These are phyloP conservation scores for Ondatra zibethicus DNA, from an alignment of 2,113 vertebrate species.

Conservation along the genomic window DNA sequence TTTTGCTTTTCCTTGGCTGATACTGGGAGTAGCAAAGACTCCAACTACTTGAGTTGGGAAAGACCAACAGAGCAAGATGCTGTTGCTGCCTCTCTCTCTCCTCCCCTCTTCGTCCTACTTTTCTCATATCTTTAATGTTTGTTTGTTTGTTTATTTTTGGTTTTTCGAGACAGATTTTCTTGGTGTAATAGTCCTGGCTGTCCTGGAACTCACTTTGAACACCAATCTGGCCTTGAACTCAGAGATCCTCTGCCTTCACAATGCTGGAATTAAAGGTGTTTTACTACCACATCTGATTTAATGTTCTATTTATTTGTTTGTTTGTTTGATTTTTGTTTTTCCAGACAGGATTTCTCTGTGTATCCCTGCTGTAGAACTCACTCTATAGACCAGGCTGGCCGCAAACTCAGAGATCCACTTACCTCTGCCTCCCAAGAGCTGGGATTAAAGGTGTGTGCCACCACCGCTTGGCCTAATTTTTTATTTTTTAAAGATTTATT, in stretches of 20 bases:
- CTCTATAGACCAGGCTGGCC: not conserved
- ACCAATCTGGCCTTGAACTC: not conserved
- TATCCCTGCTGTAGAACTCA: not conserved
- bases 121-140: not conserved
- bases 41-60: not conserved
- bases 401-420: not conserved
- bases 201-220: not conserved
- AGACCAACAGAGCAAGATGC: not conserved
- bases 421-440: not conserved
- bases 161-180: not conserved
- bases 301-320: too few species aligned
- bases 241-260: not conserved
- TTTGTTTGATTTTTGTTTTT: not conserved
- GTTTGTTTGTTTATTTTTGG: conserved; percentile 13
- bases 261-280: not conserved
- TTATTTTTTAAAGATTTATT: not conserved
- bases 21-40: not conserved
- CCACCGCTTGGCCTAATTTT: not conserved
- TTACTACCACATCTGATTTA: not conserved
- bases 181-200: not conserved
- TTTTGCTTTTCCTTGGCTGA: not conserved
- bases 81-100: accelerated
- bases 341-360: not conserved
- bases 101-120: not conserved
- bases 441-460: not conserved